Conservation (phyloP, 2,113 vertebrate genomes). For the Odocoileus hemionus region DNA sequence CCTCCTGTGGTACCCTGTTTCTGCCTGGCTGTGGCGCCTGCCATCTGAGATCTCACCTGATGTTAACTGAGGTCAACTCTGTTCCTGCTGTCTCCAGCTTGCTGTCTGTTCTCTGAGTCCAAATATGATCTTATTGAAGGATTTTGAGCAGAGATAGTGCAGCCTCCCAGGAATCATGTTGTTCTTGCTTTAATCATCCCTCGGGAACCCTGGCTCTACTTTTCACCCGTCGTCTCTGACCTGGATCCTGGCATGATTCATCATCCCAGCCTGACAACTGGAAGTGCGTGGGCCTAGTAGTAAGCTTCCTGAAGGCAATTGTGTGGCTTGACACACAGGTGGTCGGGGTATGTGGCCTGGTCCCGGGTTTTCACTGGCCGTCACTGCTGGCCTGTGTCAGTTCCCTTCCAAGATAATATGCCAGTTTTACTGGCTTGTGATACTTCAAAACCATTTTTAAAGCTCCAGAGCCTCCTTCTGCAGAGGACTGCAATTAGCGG, state of each 20-base stretch:
- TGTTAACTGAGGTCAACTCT: background rate
- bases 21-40: background rate
- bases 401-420: background rate
- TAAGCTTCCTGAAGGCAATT: background rate
- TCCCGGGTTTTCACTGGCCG: background rate
- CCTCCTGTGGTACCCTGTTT: background rate
- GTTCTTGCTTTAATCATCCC: constrained; percentile 13
- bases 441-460: background rate
- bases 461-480: background rate
- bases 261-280: background rate
- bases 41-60: background rate
- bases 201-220: background rate
- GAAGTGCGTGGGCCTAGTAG: background rate
- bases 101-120: background rate
- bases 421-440: background rate
- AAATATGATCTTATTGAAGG: background rate
- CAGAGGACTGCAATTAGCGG: background rate
- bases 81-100: background rate
- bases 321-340: background rate
- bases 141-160: background rate
- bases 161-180: background rate
- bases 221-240: background rate
- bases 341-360: too few relatives aligned
- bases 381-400: too few relatives aligned
- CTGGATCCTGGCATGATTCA: background rate